Evolutionary conservation across 2,888 invertebrate species (phyloP), one percentile per base, ranked within the genome.

Genomic region (Cephus pygmeus): DNA sequence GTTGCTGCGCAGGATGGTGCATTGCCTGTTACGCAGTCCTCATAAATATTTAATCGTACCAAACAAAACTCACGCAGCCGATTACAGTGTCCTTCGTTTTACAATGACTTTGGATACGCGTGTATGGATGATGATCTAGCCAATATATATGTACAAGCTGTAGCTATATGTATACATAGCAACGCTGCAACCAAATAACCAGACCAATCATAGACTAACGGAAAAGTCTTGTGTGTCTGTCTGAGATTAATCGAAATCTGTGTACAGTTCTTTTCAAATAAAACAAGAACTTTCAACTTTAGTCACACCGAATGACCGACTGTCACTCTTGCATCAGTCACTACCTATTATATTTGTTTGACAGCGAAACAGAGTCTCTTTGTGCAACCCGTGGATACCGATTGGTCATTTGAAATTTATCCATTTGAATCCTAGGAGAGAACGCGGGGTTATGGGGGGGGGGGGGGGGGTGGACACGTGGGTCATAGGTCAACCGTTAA

Each of bases 211-310:
- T 71, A 75, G 69, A 73, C 15, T 69, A 75, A 76, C 69, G 31
- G 73, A 56, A 74, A 73, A 80, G 77, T 69, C 68, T 35, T 15
- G 40, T n/a, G 75, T 75, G 75, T 73, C 77, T 75, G 73, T 73
- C 76, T 15, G n/a, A 73, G 73, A 15, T 15, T 40, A 15, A 73
- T 40, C 15, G 4, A 15, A 15, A 40, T 40, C 15, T 40, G 15
- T 40, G 40, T 40, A 40, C 40, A 15, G 40, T 40, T 40, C 40
- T 15, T 40, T 40, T 40, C 40, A 40, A 15, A 40, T 15, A 40
- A 6, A 40, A 40, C 15, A 40, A 40, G 82, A 82, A 82, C 81
- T 82, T 81, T 74, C 77, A 77, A 80, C 79, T 79, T 79, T 82
- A 35, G 31, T 30, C 73, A 73, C 34, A 0, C 11, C 35, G 74